Base-by-base conservation (phyloP, 2,113 vertebrate genomes). In the Cololabis saira region DNA sequence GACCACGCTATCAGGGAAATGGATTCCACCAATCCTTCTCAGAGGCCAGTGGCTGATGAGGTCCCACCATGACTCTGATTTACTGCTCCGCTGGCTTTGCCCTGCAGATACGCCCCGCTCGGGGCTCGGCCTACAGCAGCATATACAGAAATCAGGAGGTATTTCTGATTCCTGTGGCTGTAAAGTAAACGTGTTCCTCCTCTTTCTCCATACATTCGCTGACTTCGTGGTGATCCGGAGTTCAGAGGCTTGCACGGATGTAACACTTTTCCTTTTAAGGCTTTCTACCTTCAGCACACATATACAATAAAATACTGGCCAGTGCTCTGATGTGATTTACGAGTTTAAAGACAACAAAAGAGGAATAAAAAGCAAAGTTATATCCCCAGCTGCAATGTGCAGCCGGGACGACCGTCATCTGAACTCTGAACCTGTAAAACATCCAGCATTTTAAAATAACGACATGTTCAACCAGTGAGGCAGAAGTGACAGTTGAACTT, bases 31-130 rank as follows among this genome's bases (percentile, higher is more conserved):
- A 62, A 49, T 70, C 55, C 67, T 48, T 69, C 50, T 56, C 33
- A 66, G 56, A 78, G 61, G 71, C 51, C 21, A 78, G 67, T 9
- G 43, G 24, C 67, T 74, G 61, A 84, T 85, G 88, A 89, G 79
- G 81, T 83, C 81, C 74, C 62, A 59, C 51, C 54, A 43, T 37
- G 71, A 41, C 18, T 66, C 47, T 80, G 80, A 92, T 87, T 88
- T 81, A 86, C 66, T 60, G 67, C 79, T 67, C 61, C 53, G 67
- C 73, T 53, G 57, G 7, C 42, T 45, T 56, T 54, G 76, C 74
- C 61, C 7, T 78, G 71, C 68, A 54, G 67, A 76, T 52, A 65
- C 71, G 61, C 22, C 59, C 22, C 12, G 57, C 30, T 51, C 62
- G 59, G 75, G 57, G 56, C 45, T 67, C 59, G 33, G 57, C 16